Evolutionary conservation across 2,113 vertebrate genomes (phyloP), one percentile per base, ranked within the genome.

Genomic region (Dasyprocta punctata): DNA sequence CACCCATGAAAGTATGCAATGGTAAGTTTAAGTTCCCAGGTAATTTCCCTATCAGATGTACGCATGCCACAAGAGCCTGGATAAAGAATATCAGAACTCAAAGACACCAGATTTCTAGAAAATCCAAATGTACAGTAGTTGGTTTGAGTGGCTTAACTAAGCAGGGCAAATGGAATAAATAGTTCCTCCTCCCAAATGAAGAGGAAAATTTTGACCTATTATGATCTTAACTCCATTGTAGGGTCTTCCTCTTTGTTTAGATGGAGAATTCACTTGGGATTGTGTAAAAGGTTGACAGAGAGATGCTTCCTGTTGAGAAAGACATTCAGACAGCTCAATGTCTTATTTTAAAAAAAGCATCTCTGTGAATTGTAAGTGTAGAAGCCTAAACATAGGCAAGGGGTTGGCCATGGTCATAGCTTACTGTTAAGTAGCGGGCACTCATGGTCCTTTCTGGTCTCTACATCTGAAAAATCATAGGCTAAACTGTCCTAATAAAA

Each of bases 381-480:
- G 54, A 87, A 28, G 44, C 26, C 30, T 41, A 84, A 38, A 87
- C 10, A 9, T 4, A 81, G 24, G 28, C 52, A 41, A 73, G 81
- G 7, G 17, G 8, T 65, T 69, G 26, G 26, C 65, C 2, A 1
- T 75, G 49, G 38, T 58, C 41, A 17, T 73, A 49, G 30, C 56
- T 78, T 83, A 3, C 33, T 38, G 44, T 24, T 52, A 33, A 92
- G 92, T 63, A 24, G 8, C 30, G 63, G 33, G 61, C 33, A 77
- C 7, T 61, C 36, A 26, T 52, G n/a, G 11, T 63, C 86, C 61
- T 73, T 87, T 65, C 44, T 86, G n/a, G 75, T 86, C 54, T 78
- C 9, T n/a, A 65, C 30, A 44, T 80, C 41, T 95, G 61, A 80
- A 93, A 95, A 93, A 60, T 87, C 81, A 41, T 61, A 73, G 80